A percentile compares a stretch with the other conserved stretches of the same genome.
Conservation (phyloP, 23 tunicate genomes). For the Corella eumyota region DNA sequence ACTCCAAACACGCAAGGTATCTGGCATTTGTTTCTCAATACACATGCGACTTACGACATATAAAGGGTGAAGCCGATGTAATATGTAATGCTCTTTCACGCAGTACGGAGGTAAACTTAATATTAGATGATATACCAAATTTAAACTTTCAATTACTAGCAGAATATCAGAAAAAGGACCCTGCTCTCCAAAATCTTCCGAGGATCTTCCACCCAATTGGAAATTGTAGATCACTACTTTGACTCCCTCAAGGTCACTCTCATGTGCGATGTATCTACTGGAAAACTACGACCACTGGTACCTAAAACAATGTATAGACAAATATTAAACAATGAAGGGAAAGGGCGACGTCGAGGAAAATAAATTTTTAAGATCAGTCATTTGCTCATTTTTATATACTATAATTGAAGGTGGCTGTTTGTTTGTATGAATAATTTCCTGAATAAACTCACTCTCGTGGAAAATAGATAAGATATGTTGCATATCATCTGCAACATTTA, state of each 20-base stretch:
- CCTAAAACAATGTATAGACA: background rate
- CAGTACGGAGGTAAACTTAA: background rate
- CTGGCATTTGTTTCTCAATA: slow-evolving; percentile 2
- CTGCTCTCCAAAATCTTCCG: background rate
- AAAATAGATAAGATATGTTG: no score
- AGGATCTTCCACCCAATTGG: background rate
- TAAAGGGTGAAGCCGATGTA: background rate
- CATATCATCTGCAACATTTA: no score
- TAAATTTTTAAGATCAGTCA: no score
- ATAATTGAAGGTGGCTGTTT: no score
- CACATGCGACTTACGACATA: background rate
- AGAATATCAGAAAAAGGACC: background rate
- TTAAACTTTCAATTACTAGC: background rate
- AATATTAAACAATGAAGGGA: no score
- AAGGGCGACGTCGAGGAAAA: no score
- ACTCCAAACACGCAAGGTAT: background rate
- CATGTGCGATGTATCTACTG: background rate
- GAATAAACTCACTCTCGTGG: no score
- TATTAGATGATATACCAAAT: background rate
- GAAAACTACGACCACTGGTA: background rate
- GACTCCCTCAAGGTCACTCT: background rate
- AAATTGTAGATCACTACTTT: background rate
- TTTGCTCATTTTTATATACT: no score
- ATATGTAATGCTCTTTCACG: background rate
- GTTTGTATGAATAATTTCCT: no score